Conservation (phyloP, 1,140 invertebrate species). For the Drosophila sproati region DNA sequence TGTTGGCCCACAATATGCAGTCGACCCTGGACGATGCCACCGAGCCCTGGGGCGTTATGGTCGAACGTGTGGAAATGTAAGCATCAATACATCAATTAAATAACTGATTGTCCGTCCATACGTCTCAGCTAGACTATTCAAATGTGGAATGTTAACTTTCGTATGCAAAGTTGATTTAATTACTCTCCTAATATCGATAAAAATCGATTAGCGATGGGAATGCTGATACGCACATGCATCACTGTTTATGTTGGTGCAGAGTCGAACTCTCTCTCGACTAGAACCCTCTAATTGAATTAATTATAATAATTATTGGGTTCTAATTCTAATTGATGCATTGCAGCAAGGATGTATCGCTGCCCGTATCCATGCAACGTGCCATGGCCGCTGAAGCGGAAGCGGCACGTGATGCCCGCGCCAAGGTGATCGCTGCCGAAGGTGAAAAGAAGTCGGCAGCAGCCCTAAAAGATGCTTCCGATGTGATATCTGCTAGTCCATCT, state of each 20-base stretch:
- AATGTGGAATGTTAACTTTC: no score
- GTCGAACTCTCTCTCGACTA: no score
- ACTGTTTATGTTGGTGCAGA: no score
- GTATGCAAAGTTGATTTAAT: no score
- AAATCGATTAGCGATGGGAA: no score
- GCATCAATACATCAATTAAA: slow-evolving; percentile 51
- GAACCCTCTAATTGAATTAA: no score
- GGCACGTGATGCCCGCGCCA: slow-evolving; percentile 89
- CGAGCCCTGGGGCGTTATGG: slow-evolving; percentile 98
- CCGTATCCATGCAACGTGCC: slow-evolving; percentile 92
- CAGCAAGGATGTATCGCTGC: slow-evolving; percentile 95
- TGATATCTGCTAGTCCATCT: slow-evolving; percentile 93
- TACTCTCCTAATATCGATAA: no score
- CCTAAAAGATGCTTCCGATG: slow-evolving; percentile 95
- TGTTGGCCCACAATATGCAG: slow-evolving; percentile 87
- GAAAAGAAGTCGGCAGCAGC: slow-evolving; percentile 95
- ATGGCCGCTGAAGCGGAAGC: slow-evolving; percentile 96
- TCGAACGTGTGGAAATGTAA: slow-evolving; percentile 98
- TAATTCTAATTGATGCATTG: background rate
- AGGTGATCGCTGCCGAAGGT: slow-evolving; percentile 92
- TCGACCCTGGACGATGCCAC: slow-evolving; percentile 90
- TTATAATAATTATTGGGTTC: no score
- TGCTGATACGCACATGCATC: no score
- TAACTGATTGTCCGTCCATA: no score
- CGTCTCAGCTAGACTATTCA: no score